Base-by-base conservation (phyloP, 2,113 vertebrate species). In the Fukomys damarensis region DNA sequence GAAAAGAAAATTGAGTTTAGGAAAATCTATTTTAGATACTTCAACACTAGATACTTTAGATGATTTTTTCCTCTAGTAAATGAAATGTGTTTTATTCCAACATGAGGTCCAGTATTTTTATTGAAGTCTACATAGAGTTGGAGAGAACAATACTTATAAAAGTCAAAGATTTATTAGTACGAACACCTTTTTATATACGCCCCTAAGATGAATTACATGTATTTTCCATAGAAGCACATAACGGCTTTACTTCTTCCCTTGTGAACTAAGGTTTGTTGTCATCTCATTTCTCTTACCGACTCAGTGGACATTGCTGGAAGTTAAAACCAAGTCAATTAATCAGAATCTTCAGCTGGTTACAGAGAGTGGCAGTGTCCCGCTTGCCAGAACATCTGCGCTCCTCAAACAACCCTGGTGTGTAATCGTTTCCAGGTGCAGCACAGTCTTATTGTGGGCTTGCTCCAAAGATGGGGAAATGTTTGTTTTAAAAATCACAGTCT, bases 281-380 rank as follows among this genome's bases (percentile, higher is more conserved):
- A 84, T 89, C 66, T 87, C 32, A 76, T 97, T 89, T 89, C 80
- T 83, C 61, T 66, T 58, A 84, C 46, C 80, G 85, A 54, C 41
- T 66, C 76, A 79, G 54, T 97, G 93, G 97, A 94, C 94, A 89
- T 96, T 94, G 89, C 30, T 96, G 96, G 91, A 95, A 56, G 59
- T 94, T 94, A 91, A 96, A 94, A 96, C 94, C 77, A 61, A 79
- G 86, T 93, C 89, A 89, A 72, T 96, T 96, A 96, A 98, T 96
- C 91, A 97, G 79, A 20, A 65, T 66, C 82, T 96, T 96, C 96
- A 90, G 63, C 72, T 93, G 70, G 32, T 86, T 91, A 56, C 10
- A 38, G 84, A 91, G 58, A 65, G 79, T 38, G 26, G 35, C 14
- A 7, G 32, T 13, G 35, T 54, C 63, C 54, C 56, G 14, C 79